Percentiles rank a stretch among this genome's conserved stretches.
Evolutionary conservation across 2,888 invertebrate species (phyloP).

Genomic region (Pachliopta kotzebuea): DNA sequence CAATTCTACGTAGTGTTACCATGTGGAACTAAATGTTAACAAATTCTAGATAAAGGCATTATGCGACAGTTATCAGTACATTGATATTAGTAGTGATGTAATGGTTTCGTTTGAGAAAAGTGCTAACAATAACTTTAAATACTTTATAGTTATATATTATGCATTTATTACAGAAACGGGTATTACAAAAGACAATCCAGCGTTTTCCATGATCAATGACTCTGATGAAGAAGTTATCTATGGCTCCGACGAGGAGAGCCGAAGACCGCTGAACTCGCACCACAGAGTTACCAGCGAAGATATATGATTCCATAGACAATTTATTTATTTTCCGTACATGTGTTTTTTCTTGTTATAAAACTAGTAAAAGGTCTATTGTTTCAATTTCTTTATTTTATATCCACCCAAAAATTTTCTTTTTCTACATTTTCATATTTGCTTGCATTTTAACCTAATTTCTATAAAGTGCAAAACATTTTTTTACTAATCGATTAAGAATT

Average conservation of each 20-base stretch:
- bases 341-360: conserved; percentile 59
- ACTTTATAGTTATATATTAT: neutral
- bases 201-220: conserved; percentile 99
- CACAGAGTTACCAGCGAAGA: conserved; percentile 83
- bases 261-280: conserved; percentile 87
- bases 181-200: conserved; percentile 97
- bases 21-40: too few species aligned
- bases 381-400: neutral
- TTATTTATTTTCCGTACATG: conserved; percentile 42
- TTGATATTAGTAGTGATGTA: too few species aligned
- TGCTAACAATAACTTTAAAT: too few species aligned
- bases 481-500: too few species aligned
- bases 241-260: conserved; percentile 93
- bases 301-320: conserved; percentile 55
- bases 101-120: too few species aligned
- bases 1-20: too few species aligned
- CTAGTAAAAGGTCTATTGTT: conserved; percentile 34
- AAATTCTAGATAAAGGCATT: too few species aligned
- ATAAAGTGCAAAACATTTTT: too few species aligned
- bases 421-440: too few species aligned
- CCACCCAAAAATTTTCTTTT: neutral
- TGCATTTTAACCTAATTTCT: too few species aligned
- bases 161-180: conserved; percentile 86
- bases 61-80: too few species aligned
- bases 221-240: conserved; percentile 98